A percentile compares a stretch with the other conserved stretches of the same genome.
Conservation (phyloP, 2,797 vertebrate genomes). For the Tinamus major region DNA sequence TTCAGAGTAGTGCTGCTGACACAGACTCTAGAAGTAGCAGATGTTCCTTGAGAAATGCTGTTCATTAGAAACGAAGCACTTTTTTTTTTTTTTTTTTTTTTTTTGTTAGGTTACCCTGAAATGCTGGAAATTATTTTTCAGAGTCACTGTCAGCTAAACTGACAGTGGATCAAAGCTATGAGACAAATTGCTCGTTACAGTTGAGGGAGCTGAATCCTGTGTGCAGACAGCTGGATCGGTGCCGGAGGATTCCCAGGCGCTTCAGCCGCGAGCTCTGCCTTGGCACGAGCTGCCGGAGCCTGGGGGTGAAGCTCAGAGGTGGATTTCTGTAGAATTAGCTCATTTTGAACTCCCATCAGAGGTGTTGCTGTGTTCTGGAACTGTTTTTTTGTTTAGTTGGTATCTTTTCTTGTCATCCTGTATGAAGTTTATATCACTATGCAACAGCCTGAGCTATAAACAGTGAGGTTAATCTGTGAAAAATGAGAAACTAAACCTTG, state of each 20-base stretch:
- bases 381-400: slow-evolving; percentile 34
- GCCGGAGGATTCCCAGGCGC: not conserved
- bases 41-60: no score
- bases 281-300: not conserved
- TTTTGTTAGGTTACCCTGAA: slow-evolving; percentile 26
- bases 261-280: not conserved
- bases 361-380: not conserved
- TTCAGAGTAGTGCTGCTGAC: no score
- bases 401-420: slow-evolving; percentile 46
- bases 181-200: slow-evolving; percentile 78
- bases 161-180: slow-evolving; percentile 74
- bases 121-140: slow-evolving; percentile 71
- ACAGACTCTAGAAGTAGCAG: no score
- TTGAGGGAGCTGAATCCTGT: slow-evolving; percentile 63
- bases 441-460: slow-evolving; percentile 52
- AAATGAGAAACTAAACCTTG: slow-evolving; percentile 49
- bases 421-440: slow-evolving; percentile 26
- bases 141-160: slow-evolving; percentile 63
- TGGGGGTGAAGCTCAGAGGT: not conserved
- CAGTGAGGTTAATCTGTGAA: slow-evolving; percentile 52
- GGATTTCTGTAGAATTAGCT: slow-evolving; percentile 23
- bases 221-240: slow-evolving; percentile 15
- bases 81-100: not conserved
- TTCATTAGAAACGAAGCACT: no score
- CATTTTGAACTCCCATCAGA: not conserved